A percentile compares a stretch with the other conserved stretches of the same genome.
Evolutionary conservation across 92 coral and sea anemone species (phyloP).

Genomic region (Umimayanthus chanpuru): DNA sequence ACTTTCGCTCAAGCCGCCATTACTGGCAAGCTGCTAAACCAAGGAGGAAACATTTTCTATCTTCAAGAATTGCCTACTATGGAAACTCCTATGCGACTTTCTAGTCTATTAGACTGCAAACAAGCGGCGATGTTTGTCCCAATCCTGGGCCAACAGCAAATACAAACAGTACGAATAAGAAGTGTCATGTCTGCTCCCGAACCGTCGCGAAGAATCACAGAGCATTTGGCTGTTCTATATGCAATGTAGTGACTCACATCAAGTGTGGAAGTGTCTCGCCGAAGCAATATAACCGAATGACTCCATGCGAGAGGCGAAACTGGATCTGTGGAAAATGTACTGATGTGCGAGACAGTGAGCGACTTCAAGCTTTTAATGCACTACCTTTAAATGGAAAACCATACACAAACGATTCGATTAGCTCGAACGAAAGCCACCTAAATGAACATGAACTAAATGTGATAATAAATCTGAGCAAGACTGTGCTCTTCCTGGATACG

Average conservation of each 20-base stretch:
- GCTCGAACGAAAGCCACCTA: neutral
- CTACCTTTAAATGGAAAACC: neutral
- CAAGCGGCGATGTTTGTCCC: slow-evolving; percentile 36
- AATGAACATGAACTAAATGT: neutral
- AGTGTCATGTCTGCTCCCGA: neutral
- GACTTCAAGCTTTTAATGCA: neutral
- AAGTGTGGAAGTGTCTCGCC: neutral
- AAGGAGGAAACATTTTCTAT: neutral
- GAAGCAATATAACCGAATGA: neutral
- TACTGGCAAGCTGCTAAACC: neutral
- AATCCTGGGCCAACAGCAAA: slow-evolving; percentile 44
- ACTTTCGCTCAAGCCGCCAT: neutral
- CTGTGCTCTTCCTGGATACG: too few relatives aligned
- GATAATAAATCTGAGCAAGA: too few relatives aligned
- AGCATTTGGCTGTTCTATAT: too few relatives aligned
- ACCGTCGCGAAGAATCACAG: neutral
- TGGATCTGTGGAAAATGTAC: neutral
- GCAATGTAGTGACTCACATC: neutral
- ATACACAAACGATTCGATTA: neutral
- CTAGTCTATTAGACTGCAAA: slow-evolving; percentile 17
- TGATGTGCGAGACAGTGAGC: neutral
- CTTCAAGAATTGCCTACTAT: slow-evolving; percentile 14
- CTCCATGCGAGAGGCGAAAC: neutral
- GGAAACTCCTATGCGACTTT: slow-evolving; percentile 30
- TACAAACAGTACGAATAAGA: neutral